A percentile compares a stretch with the other conserved stretches of the same genome.
phyloP scores from a whole-genome alignment of 2,113 vertebrate species.

The Trematocara marginatum region DNA sequence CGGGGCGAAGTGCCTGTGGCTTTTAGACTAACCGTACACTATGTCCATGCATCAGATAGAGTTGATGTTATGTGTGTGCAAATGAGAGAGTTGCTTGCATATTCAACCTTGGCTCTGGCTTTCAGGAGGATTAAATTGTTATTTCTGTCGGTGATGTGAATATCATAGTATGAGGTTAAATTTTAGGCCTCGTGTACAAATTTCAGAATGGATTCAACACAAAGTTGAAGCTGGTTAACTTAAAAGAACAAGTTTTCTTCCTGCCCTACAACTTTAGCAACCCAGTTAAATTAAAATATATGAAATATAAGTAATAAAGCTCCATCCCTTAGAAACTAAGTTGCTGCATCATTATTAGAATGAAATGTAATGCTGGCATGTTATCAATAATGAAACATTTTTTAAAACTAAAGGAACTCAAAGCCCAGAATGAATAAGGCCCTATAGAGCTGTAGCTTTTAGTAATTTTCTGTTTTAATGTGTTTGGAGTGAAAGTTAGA shows the following conservation, averaged over 20 bases:
- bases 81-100: conserved; percentile 38
- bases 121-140: conserved; percentile 29
- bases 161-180: no score
- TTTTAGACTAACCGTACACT: conserved; percentile 37
- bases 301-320: no score
- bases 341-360: no score
- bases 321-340: no score
- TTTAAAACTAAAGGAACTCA: background rate
- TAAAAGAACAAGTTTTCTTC: no score
- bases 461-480: background rate
- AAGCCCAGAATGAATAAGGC: background rate
- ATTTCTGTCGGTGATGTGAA: conserved; percentile 29
- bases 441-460: background rate
- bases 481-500: background rate
- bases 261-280: no score
- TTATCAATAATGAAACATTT: no score
- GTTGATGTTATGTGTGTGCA: conserved; percentile 34
- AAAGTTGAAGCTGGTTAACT: no score
- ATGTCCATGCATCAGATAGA: conserved; percentile 29
- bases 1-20: conserved; percentile 49
- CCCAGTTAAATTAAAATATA: no score
- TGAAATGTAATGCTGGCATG: no score
- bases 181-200: no score
- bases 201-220: no score
- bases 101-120: conserved; percentile 26